Percentiles rank a stretch among this genome's conserved stretches.
Conservation (phyloP, 2,797 vertebrate species). For the Hirundo rustica region DNA sequence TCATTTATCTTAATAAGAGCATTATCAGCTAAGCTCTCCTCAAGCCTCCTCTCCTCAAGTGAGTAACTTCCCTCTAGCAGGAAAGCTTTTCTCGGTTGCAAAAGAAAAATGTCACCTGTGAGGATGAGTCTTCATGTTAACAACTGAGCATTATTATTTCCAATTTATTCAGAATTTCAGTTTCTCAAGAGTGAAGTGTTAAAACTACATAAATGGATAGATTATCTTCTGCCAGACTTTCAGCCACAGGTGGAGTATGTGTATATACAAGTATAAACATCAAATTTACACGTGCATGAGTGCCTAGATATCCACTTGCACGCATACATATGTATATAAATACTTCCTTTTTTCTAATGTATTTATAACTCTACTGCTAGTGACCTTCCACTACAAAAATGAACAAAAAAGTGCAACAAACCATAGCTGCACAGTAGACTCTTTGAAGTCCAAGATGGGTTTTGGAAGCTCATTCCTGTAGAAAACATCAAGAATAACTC, state of each 20-base stretch:
- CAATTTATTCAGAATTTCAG: neutral
- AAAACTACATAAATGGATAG: neutral
- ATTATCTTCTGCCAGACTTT: neutral
- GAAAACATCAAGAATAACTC: neutral
- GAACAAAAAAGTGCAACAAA: neutral
- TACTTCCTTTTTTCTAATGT: fast-evolving
- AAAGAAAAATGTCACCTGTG: neutral
- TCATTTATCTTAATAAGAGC: neutral
- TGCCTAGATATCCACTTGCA: neutral
- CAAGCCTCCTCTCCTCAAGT: too few species aligned
- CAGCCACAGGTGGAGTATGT: neutral
- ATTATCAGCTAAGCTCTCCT: neutral
- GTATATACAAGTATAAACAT: neutral
- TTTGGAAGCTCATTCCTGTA: neutral
- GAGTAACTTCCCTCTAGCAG: neutral
- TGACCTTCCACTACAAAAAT: neutral
- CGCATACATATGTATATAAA: neutral
- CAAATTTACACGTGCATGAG: neutral
- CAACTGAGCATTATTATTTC: neutral
- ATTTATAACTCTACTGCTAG: neutral
- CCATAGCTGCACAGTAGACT: neutral
- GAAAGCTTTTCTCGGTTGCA: neutral
- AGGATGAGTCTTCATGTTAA: neutral
- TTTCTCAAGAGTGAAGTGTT: neutral
- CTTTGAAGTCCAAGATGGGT: neutral